Evolutionary conservation across 2,113 vertebrate species (phyloP).

Genomic region (Stegostoma tigrinum): DNA sequence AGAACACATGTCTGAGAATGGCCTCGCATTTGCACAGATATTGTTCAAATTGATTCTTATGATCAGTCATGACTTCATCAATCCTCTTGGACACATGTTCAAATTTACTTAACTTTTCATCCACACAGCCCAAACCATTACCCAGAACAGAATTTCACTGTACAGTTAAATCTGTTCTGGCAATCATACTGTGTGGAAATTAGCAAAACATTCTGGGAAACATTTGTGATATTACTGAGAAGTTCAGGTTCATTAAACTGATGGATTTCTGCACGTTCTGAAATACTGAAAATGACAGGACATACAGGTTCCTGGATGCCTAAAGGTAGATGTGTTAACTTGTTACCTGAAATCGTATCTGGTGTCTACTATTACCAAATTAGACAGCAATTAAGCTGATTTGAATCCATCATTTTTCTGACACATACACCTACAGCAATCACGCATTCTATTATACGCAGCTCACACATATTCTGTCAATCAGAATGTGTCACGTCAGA

Average conservation of each 20-base stretch:
- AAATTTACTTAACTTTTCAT: neutral
- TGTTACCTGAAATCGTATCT: slow-evolving; percentile 53
- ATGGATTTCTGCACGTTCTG: slow-evolving; percentile 46
- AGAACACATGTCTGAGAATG: neutral
- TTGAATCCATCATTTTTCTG: slow-evolving; percentile 56
- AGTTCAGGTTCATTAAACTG: slow-evolving; percentile 53
- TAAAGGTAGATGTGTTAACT: slow-evolving; percentile 50
- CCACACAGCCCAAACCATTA: neutral
- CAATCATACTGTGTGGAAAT: slow-evolving; percentile 41
- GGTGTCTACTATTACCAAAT: slow-evolving; percentile 55
- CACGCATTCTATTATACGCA: slow-evolving; percentile 36
- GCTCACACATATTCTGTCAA: slow-evolving; percentile 59
- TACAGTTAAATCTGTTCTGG: slow-evolving; percentile 9
- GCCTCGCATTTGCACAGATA: neutral
- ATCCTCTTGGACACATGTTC: neutral
- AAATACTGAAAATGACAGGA: slow-evolving; percentile 59
- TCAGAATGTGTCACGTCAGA: slow-evolving; percentile 59
- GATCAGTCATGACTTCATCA: neutral
- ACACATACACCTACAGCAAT: slow-evolving; percentile 46
- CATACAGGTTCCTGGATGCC: slow-evolving; percentile 50
- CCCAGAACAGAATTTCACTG: neutral
- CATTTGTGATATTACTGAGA: slow-evolving; percentile 42
- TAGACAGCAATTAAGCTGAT: slow-evolving; percentile 57
- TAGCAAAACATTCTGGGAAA: slow-evolving; percentile 44
- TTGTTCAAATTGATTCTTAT: neutral